These are phyloP conservation scores for Acanthaster planci DNA, from an alignment of 35 echinoderm and acorn worm genomes.

Conservation along the genomic window DNA sequence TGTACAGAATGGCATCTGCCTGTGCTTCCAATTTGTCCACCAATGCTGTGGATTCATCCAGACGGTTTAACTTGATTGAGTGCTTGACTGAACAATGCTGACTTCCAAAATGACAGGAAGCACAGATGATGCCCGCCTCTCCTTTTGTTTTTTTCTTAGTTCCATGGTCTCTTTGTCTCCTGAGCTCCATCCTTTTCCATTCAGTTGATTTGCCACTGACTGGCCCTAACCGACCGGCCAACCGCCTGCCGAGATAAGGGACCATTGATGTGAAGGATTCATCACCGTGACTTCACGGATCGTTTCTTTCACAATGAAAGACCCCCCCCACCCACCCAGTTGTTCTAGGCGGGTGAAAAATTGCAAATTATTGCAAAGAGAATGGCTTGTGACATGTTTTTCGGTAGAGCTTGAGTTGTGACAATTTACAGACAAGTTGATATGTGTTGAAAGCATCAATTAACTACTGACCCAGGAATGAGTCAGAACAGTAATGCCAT, in stretches of 20 bases:
- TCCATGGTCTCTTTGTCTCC: neutral
- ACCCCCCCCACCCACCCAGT: too few species aligned
- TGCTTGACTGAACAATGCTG: slow-evolving; percentile 27
- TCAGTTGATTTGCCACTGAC: slow-evolving; percentile 19
- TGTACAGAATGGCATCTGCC: neutral
- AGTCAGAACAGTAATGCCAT: too few species aligned
- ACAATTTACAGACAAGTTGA: slow-evolving; percentile 11
- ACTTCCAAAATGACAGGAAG: neutral
- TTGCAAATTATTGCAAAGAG: slow-evolving; percentile 2
- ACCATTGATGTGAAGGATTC: neutral
- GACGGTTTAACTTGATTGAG: slow-evolving; percentile 20
- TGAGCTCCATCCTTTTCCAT: neutral
- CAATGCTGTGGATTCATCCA: neutral
- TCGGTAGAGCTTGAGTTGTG: neutral
- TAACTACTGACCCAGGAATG: neutral
- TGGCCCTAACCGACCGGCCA: neutral
- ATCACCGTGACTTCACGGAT: neutral
- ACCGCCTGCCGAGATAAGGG: neutral
- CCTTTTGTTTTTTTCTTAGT: too few species aligned
- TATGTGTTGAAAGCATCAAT: slow-evolving; percentile 13
- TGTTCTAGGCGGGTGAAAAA: neutral
- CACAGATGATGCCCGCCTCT: neutral
- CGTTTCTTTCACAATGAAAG: neutral
- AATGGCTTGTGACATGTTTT: slow-evolving; percentile 20
- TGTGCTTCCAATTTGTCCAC: neutral